A percentile compares a stretch with the other conserved stretches of the same genome.
These are phyloP conservation scores for Hozukius guyotensis DNA, from an alignment of 2,797 vertebrate species.

Conservation along the genomic window DNA sequence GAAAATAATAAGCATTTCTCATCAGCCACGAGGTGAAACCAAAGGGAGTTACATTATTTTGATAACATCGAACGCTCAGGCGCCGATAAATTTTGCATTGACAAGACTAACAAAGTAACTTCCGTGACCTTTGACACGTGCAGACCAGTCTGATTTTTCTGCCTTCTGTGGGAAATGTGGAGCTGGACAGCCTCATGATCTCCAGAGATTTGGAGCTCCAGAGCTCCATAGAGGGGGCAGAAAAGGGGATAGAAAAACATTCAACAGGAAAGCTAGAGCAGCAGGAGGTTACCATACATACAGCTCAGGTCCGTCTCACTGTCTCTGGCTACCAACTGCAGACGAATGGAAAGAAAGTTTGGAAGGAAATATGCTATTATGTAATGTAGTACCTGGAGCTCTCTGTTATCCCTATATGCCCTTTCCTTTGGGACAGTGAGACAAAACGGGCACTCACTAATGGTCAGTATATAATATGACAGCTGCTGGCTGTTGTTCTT, in stretches of 20 bases:
- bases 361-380: conserved; percentile 52
- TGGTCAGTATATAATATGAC: conserved; percentile 31
- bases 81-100: conserved; percentile 8
- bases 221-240: conserved; percentile 34
- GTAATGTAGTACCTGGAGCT: conserved; percentile 58
- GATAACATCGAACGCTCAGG: background rate
- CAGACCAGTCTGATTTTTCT: conserved; percentile 20
- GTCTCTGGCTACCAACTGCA: conserved; percentile 32
- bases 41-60: conserved; percentile 10
- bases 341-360: conserved; percentile 40
- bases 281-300: conserved; percentile 33
- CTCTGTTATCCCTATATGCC: conserved; percentile 44
- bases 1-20: conserved; percentile 20
- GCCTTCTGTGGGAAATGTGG: conserved; percentile 42
- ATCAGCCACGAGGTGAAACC: conserved; percentile 9
- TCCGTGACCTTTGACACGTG: conserved; percentile 42
- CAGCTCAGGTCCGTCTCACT: conserved; percentile 9
- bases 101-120: conserved; percentile 13
- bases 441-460: conserved; percentile 22
- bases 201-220: conserved; percentile 10
- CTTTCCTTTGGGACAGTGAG: conserved; percentile 28
- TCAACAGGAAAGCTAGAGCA: conserved; percentile 36
- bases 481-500: conserved; percentile 47
- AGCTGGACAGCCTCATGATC: conserved; percentile 11
- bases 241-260: conserved; percentile 37